Conservation (phyloP, 1,140 invertebrate species). For the Formica exsecta region DNA sequence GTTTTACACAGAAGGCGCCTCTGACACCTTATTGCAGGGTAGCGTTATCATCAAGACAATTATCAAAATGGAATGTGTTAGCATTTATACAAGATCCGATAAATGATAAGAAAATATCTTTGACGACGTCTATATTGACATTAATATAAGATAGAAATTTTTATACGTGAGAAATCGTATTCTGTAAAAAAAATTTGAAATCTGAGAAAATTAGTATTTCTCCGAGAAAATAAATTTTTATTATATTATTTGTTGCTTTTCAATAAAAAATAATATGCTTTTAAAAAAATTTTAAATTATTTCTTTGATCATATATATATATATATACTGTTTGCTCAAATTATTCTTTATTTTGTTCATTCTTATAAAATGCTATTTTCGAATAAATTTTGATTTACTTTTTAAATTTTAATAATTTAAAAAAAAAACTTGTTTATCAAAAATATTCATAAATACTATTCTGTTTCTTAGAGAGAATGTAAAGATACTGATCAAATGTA, state of each 20-base stretch:
- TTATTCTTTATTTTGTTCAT: background rate
- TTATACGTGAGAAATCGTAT: background rate
- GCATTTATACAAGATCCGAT: slow-evolving; percentile 26
- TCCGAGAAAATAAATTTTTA: slow-evolving; percentile 2
- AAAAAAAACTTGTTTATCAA: background rate
- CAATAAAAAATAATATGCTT: background rate
- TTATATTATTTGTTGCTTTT: background rate
- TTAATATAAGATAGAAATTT: slow-evolving; percentile 41
- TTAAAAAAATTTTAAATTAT: slow-evolving; percentile 4
- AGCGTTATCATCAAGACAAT: background rate
- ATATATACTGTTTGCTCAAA: background rate
- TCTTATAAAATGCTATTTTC: background rate
- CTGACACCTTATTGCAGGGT: background rate
- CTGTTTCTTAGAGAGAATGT: background rate
- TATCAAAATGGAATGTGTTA: background rate
- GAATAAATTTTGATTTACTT: background rate
- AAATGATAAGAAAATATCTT: slow-evolving; percentile 38
- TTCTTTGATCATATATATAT: background rate
- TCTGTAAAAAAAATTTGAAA: background rate
- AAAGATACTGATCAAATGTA: background rate
- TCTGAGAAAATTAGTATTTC: background rate
- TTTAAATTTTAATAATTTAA: background rate
- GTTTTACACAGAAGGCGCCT: slow-evolving; percentile 12
- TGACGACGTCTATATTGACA: background rate
- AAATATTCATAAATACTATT: background rate